Base-by-base conservation (phyloP, 1,140 invertebrate species). In the Trypoxylus dichotomus region DNA sequence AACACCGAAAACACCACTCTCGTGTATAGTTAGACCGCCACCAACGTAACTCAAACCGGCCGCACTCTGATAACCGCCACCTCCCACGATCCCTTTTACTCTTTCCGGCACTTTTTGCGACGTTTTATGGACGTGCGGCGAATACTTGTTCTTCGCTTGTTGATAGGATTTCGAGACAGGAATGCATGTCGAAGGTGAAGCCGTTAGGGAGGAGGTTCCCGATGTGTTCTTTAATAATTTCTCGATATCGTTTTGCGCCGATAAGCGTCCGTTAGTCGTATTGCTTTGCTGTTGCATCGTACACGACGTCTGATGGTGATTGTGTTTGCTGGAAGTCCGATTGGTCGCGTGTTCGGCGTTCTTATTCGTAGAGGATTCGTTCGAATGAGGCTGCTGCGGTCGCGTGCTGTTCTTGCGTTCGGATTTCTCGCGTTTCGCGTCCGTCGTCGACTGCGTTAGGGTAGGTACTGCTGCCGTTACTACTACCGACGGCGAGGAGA, bases 1-100 rank as follows among this genome's bases (percentile, higher is more conserved):
- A 74, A 86, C 82, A 80, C 85, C 85, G 76, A 83, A 86, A 73
- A 85, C 82, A 75, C 80, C 82, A 79, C 81, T 80, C 76, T 83
- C 81, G 78, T 79, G 79, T 77, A 71, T 60, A n/a, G 68, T 60
- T 37, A 74, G 11, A 47, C 47, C 71, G 58, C 60, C 77, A 43
- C 54, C 78, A 24, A 79, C 76, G 25, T 80, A 81, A 76, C 79
- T 76, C 74, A 78, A 74, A 37, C 58, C 78, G 24, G 77, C 79
- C 77, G 80, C 79, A 73, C 80, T 81, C 37, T 81, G 79, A 78
- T 82, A 82, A 75, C 79, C 76, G 10, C 60, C 60, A 75, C 79
- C 78, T 15, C 60, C 60, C 3, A 68, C 25, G 15, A 80, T 77
- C 75, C 79, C 79, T 75, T 80, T 79, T 32, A 77, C 54, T 78